Conservation (phyloP, 2,888 invertebrate species). For the Caenorhabditis plicata region DNA sequence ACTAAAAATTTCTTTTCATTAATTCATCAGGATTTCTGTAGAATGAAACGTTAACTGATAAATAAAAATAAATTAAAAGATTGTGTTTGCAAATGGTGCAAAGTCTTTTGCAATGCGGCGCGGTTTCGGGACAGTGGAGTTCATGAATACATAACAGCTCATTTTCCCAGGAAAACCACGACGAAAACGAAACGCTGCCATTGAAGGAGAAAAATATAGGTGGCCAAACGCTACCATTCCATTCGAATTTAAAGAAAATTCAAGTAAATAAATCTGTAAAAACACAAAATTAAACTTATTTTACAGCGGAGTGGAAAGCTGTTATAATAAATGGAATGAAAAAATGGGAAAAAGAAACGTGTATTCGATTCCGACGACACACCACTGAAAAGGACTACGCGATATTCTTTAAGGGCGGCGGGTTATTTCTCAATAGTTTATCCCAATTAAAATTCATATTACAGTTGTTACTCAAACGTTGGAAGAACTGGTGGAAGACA, state of each 20-base stretch:
- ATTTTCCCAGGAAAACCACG: slow-evolving; percentile 2
- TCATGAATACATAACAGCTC: not conserved
- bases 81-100: no score
- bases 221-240: slow-evolving; percentile 43
- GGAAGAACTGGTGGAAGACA: slow-evolving; percentile 53
- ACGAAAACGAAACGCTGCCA: slow-evolving; percentile 38
- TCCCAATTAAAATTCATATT: no score
- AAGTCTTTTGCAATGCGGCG: no score
- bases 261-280: slow-evolving; percentile 10
- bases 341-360: slow-evolving; percentile 50
- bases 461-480: slow-evolving; percentile 52
- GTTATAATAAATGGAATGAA: slow-evolving; percentile 40
- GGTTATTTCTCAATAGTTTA: slow-evolving; percentile 18
- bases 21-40: no score
- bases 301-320: slow-evolving; percentile 42
- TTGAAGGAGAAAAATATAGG: slow-evolving; percentile 35
- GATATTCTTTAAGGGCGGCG: slow-evolving; percentile 38
- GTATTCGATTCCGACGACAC: slow-evolving; percentile 39
- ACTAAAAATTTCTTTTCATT: no score
- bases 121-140: no score
- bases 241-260: slow-evolving; percentile 34
- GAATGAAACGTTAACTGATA: no score
- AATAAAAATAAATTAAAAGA: no score
- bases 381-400: slow-evolving; percentile 30
- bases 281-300: not conserved